Conservation (phyloP, 2,113 vertebrate species). For the Myanophis thanlyinensis region DNA sequence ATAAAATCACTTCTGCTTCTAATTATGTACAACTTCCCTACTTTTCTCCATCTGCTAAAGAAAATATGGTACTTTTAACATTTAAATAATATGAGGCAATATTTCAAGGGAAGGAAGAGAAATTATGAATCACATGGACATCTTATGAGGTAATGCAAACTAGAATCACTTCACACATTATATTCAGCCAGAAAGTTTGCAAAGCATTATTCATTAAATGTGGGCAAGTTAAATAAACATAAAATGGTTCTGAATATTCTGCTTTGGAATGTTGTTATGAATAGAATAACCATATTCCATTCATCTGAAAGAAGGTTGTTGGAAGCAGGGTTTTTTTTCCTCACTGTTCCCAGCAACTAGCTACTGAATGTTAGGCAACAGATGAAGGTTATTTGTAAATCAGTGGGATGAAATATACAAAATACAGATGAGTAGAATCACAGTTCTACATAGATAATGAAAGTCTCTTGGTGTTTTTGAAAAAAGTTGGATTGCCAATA, state of each 20-base stretch:
- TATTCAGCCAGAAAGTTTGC: neutral
- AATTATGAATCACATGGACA: conserved; percentile 52
- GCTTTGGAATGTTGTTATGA: neutral
- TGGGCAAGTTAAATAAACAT: conserved; percentile 15
- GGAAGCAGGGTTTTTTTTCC: neutral
- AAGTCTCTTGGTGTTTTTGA: neutral
- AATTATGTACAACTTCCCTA: conserved; percentile 44
- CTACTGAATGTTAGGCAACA: neutral
- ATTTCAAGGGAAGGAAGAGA: conserved; percentile 47
- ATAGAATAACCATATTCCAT: neutral
- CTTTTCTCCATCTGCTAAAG: conserved; percentile 33
- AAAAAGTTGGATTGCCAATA: neutral
- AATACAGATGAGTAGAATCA: neutral
- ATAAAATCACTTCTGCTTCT: conserved; percentile 45
- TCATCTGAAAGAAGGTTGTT: neutral
- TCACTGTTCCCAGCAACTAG: neutral
- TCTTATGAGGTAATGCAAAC: conserved; percentile 51
- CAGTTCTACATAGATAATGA: neutral
- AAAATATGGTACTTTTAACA: conserved; percentile 53
- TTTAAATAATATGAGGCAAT: conserved; percentile 47
- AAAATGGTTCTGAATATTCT: neutral
- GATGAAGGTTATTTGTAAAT: neutral
- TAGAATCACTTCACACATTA: conserved; percentile 47
- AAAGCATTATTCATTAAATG: conserved; percentile 20
- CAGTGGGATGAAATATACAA: neutral